Evolutionary conservation across 2,113 vertebrate species (phyloP).

Genomic region (Gracilinanus agilis): DNA sequence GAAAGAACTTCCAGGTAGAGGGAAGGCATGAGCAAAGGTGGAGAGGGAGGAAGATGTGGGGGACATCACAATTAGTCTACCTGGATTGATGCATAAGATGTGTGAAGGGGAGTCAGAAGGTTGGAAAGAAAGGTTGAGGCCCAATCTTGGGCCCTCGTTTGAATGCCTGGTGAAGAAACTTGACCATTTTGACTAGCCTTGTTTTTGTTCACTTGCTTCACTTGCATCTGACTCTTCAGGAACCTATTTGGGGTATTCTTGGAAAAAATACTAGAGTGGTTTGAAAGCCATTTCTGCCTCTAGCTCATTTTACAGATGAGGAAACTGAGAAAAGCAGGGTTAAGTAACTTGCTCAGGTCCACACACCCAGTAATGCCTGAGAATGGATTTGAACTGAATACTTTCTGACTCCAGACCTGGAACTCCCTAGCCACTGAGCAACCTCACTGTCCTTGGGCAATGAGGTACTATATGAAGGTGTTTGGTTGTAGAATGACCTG

Average conservation of each 20-base stretch:
- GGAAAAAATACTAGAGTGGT: no score
- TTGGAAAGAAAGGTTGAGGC: background rate
- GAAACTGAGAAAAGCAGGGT: no score
- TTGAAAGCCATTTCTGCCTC: no score
- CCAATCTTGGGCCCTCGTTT: background rate
- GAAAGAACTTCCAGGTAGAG: background rate
- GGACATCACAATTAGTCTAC: background rate
- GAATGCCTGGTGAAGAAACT: background rate
- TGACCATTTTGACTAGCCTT: background rate
- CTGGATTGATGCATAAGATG: background rate
- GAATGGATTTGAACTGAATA: no score
- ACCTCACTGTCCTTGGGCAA: background rate
- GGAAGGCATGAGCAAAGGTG: background rate
- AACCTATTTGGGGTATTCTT: no score
- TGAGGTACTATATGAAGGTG: background rate
- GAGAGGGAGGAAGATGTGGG: background rate
- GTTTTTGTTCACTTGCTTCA: no score
- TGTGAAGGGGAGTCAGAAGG: background rate
- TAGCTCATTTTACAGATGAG: no score
- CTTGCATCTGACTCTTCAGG: no score
- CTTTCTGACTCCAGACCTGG: no score
- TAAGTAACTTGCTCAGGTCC: no score
- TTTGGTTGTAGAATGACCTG: background rate
- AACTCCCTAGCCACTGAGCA: no score
- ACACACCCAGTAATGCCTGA: no score